Evolutionary conservation across 2,113 vertebrate genomes (phyloP).

Genomic region (Chionomys nivalis): DNA sequence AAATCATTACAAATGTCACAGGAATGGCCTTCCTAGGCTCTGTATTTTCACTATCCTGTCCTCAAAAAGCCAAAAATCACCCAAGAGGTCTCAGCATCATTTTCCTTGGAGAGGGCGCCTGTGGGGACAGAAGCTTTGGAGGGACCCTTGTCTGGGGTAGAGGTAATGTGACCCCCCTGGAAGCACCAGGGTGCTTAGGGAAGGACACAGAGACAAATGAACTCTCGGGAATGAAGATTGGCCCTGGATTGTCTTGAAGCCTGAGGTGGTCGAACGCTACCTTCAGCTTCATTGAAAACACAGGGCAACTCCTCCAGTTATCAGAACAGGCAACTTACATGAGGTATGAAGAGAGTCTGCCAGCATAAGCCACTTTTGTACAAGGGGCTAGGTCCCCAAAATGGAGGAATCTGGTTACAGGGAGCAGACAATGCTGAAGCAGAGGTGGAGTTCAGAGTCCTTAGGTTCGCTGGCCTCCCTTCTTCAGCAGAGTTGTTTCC

Average conservation of each 20-base stretch:
- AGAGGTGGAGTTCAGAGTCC: neutral
- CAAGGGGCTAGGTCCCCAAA: neutral
- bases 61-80: neutral
- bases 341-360: too few species aligned
- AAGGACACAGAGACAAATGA: neutral
- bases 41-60: neutral
- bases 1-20: constrained; percentile 18
- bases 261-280: neutral
- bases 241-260: neutral
- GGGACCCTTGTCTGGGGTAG: neutral
- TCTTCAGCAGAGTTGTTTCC: neutral
- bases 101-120: neutral
- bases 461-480: neutral
- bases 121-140: neutral
- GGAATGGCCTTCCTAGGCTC: neutral
- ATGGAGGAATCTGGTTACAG: neutral
- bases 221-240: neutral
- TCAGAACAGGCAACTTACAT: neutral
- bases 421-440: neutral
- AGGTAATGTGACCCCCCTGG: neutral
- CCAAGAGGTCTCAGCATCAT: neutral
- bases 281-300: neutral
- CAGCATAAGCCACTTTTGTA: neutral
- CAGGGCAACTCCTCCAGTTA: neutral
- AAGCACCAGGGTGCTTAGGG: neutral